Evolutionary conservation across 2,797 vertebrate species (phyloP), one percentile per base, ranked within the genome.

Genomic region (Allobates femoralis): DNA sequence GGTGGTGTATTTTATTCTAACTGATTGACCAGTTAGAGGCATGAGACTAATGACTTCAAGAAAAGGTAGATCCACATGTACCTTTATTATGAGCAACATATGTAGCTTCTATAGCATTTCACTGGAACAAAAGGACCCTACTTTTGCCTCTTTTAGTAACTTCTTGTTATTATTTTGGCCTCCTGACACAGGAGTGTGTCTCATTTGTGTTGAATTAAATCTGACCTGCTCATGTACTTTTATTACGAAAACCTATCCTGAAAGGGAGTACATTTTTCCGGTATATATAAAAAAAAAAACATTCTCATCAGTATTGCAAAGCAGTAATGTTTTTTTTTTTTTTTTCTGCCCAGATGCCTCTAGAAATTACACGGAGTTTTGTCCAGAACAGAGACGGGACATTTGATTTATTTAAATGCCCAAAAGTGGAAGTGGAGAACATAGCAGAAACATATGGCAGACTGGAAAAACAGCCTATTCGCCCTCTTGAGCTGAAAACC

Each of bases 311-410:
- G 4, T 67, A 32, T 10, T 18, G 16, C 30, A 67, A 6, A 67
- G 30, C 0, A 28, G 10, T 8, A 18, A 23, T 71, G 26, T n/a
- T 58, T 21, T 86, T 26, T 76, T 18, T 28, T 28, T 86, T 81
- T 16, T 82, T 32, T 73, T 28, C 5, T 84, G 46, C 30, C 55
- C 91, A 98, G 97, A 89, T 99, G 91, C 96, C 97, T 1, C 92
- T 99, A 91, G 96, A 98, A 92, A 91, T 97, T 83, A 96, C 95
- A 0, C 95, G 96, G 78, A 98, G 96, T 91, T 98, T 99, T 89
- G 94, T 97, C 50, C 96, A 95, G 92, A 98, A 97, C 90, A 91
- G 91, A 0, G 96, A 98, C 0, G 96, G 97, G 28, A 96, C 95
- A 21, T 98, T 93, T 0, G 97, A 97, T 8, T 91, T 91, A 18